Conservation (phyloP, 1,140 invertebrate genomes). For the Holcopasites calliopsidis region DNA sequence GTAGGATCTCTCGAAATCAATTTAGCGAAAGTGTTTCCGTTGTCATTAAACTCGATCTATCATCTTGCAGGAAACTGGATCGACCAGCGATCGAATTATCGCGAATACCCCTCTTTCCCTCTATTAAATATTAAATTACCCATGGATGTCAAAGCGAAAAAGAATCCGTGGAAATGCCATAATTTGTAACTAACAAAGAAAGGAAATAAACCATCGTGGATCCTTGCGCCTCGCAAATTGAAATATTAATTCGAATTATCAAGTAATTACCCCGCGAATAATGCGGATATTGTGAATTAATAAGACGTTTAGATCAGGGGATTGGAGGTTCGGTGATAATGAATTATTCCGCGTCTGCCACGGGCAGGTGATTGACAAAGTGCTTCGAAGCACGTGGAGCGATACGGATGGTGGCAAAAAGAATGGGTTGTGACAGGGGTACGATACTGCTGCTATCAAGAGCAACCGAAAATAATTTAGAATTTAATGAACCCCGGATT, state of each 20-base stretch:
- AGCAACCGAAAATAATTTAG: no score
- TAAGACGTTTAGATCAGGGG: neutral
- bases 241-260: no score
- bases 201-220: neutral
- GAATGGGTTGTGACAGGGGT: neutral
- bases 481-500: no score
- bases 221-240: no score
- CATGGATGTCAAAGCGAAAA: no score
- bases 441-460: neutral
- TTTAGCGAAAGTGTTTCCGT: conserved; percentile 31
- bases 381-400: neutral
- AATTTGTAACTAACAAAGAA: neutral
- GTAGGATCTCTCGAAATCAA: conserved; percentile 23
- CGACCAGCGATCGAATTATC: conserved; percentile 1
- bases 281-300: neutral
- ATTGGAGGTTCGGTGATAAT: neutral
- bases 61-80: neutral
- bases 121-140: no score
- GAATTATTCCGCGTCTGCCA: neutral
- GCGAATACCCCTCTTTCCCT: neutral
- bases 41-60: neutral
- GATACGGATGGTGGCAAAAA: neutral
- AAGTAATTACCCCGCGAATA: no score
- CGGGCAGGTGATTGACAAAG: conserved; percentile 27
- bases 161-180: neutral